These are phyloP conservation scores for Haliclona indistincta DNA, from an alignment of 37 sponge, comb jelly and placozoan species.

Conservation along the genomic window DNA sequence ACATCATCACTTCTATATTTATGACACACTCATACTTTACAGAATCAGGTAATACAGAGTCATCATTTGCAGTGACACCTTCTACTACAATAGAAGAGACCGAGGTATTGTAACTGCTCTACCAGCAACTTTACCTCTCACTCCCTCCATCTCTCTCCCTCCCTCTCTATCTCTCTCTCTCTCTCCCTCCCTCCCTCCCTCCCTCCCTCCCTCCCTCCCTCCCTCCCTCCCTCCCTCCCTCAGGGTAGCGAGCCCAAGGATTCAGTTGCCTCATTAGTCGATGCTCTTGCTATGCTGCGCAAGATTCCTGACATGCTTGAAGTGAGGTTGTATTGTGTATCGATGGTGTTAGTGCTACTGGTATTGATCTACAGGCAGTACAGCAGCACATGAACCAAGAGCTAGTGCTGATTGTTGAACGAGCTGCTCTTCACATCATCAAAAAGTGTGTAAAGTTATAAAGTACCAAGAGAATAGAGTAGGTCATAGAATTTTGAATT, in stretches of 20 bases:
- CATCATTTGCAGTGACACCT: conserved; percentile 5
- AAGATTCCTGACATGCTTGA: conserved; percentile 58
- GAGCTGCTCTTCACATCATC: conserved; percentile 38
- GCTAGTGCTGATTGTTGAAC: conserved; percentile 57
- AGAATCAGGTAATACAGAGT: no score
- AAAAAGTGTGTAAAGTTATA: conserved; percentile 19
- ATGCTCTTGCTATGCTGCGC: conserved; percentile 68
- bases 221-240: neutral
- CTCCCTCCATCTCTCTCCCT: neutral
- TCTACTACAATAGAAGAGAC: neutral
- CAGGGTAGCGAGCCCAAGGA: neutral
- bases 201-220: neutral
- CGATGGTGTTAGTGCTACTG: neutral
- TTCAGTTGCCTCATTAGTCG: conserved; percentile 40
- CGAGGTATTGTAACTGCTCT: neutral
- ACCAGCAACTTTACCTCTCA: neutral
- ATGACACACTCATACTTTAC: no score
- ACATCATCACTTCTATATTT: no score
- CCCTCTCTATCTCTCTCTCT: neutral
- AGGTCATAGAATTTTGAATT: no score
- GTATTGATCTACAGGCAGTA: conserved; percentile 24
- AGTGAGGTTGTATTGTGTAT: conserved; percentile 12
- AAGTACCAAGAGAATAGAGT: no score
- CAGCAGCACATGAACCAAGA: conserved; percentile 54
- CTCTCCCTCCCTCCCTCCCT: neutral